Percentiles rank a stretch among this genome's conserved stretches.
Conservation (phyloP, 2,113 vertebrate genomes). For the Pseudonaja textilis region DNA sequence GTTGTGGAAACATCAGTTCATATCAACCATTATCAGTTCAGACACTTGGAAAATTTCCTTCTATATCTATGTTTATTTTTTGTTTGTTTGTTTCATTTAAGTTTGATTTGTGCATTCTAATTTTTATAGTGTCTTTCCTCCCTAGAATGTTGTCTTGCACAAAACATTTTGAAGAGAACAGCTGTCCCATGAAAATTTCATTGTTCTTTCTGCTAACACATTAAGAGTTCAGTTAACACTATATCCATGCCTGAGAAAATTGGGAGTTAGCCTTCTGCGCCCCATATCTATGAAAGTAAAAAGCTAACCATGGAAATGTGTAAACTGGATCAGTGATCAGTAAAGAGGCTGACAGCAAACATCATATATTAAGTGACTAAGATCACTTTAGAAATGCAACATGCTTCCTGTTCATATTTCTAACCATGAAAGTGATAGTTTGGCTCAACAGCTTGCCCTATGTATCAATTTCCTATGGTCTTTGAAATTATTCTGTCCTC, state of each 20-base stretch:
- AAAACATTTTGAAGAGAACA: slow-evolving; percentile 23
- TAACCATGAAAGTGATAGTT: neutral
- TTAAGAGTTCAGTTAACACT: slow-evolving; percentile 43
- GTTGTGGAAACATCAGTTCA: slow-evolving; percentile 36
- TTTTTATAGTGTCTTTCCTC: slow-evolving; percentile 23
- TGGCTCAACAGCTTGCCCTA: neutral
- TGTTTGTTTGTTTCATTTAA: slow-evolving; percentile 18
- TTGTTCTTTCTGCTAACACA: slow-evolving; percentile 25
- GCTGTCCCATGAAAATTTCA: slow-evolving; percentile 57
- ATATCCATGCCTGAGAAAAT: slow-evolving; percentile 13
- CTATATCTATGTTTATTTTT: slow-evolving; percentile 15
- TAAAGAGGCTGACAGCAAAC: neutral
- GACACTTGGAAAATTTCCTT: slow-evolving; percentile 35
- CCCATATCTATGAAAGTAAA: slow-evolving; percentile 23
- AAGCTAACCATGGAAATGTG: neutral
- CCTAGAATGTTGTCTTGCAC: slow-evolving; percentile 24
- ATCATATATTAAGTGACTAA: too few species aligned
- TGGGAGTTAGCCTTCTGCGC: slow-evolving; percentile 35
- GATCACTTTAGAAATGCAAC: neutral
- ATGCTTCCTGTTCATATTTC: fast-evolving
- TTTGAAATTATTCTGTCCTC: neutral
- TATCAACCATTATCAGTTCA: slow-evolving; percentile 45
- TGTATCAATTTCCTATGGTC: neutral
- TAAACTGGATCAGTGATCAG: neutral
- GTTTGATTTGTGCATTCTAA: slow-evolving; percentile 15